Percentiles rank a stretch among this genome's conserved stretches.
Evolutionary conservation across 2,888 invertebrate genomes (phyloP).

Genomic region (Drosophila emarginata): DNA sequence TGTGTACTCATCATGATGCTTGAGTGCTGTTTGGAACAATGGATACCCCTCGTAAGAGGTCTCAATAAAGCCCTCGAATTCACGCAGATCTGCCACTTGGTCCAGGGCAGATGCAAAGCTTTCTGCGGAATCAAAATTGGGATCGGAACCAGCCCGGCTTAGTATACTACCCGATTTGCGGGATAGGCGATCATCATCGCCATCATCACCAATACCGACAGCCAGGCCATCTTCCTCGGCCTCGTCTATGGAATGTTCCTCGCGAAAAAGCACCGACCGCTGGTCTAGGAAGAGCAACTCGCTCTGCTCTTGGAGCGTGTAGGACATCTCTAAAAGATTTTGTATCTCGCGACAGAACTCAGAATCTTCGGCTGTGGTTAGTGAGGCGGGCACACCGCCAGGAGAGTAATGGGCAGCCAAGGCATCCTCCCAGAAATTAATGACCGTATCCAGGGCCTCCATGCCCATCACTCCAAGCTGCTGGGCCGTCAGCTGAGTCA

Average conservation of each 20-base stretch:
- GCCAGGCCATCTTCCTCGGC: constrained; percentile 71
- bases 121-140: constrained; percentile 94
- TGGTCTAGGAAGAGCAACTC: constrained; percentile 94
- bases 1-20: constrained; percentile 87
- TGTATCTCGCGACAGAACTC: constrained; percentile 93
- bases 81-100: constrained; percentile 93
- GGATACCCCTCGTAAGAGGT: constrained; percentile 91
- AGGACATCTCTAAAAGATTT: constrained; percentile 91
- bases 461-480: constrained; percentile 96
- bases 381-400: constrained; percentile 84
- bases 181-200: constrained; percentile 72
- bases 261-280: constrained; percentile 92
- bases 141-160: constrained; percentile 81
- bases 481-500: constrained; percentile 89
- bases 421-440: constrained; percentile 98
- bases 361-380: constrained; percentile 92
- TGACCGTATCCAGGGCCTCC: constrained; percentile 95
- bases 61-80: constrained; percentile 93
- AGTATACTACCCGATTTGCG: constrained; percentile 71
- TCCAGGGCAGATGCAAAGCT: constrained; percentile 98
- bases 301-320: constrained; percentile 92
- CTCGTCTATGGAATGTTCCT: constrained; percentile 86
- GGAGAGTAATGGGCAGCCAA: constrained; percentile 88
- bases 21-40: constrained; percentile 92
- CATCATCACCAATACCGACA: constrained; percentile 41